phyloP scores from a whole-genome alignment of 2,797 vertebrate genomes.

The Esox masquinongy region DNA sequence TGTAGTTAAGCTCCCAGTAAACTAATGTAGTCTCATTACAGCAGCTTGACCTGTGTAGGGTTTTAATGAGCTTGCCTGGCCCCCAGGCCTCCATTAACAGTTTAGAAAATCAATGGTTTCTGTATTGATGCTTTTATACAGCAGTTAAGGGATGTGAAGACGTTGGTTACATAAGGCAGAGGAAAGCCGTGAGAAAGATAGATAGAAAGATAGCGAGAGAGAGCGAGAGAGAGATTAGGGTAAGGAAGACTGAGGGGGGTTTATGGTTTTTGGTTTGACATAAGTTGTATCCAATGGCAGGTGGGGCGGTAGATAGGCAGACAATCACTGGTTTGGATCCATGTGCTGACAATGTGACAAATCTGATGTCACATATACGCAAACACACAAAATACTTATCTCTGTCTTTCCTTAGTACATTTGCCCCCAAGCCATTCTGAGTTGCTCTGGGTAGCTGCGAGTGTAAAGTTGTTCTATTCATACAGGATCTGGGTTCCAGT shows the following conservation, averaged over 20 bases:
- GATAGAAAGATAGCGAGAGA: slow-evolving; percentile 9
- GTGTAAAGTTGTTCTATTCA: slow-evolving; percentile 27
- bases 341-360: no score
- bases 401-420: not conserved
- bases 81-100: slow-evolving; percentile 80
- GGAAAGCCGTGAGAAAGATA: slow-evolving; percentile 48
- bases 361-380: not conserved
- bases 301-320: not conserved
- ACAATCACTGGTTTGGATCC: no score
- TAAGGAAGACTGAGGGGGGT: slow-evolving; percentile 8
- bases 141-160: slow-evolving; percentile 72
- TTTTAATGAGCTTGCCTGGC: slow-evolving; percentile 81
- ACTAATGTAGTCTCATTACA: slow-evolving; percentile 80
- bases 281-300: not conserved
- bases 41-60: slow-evolving; percentile 80
- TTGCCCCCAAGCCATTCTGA: not conserved
- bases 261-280: not conserved
- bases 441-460: slow-evolving; percentile 21
- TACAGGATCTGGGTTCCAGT: slow-evolving; percentile 21
- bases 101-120: slow-evolving; percentile 75
- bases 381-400: slow-evolving; percentile 5
- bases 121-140: slow-evolving; percentile 64
- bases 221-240: slow-evolving; percentile 9
- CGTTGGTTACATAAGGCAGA: slow-evolving; percentile 41
- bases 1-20: slow-evolving; percentile 76